phyloP scores from a whole-genome alignment of 1,140 invertebrate genomes.

The Ostrea edulis region DNA sequence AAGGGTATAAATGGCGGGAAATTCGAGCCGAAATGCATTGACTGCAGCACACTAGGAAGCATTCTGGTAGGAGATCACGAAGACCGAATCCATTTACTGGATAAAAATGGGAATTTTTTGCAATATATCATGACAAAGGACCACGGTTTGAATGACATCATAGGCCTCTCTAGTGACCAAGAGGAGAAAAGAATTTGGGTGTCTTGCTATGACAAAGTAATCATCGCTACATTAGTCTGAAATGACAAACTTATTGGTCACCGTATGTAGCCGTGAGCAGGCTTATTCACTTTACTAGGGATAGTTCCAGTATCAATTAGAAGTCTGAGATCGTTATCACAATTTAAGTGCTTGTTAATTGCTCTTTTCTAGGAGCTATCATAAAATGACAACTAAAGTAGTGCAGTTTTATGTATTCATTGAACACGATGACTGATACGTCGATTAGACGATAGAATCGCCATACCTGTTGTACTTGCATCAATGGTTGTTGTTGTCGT shows the following conservation, averaged over 20 bases:
- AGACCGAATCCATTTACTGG: constrained; percentile 33
- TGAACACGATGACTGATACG: background rate
- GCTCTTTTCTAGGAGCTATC: background rate
- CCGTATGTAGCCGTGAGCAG: background rate
- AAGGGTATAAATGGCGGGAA: constrained; percentile 2
- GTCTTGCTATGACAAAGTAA: constrained; percentile 34
- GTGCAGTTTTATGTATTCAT: constrained; percentile 13
- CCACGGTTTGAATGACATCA: constrained; percentile 16
- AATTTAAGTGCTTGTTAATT: background rate
- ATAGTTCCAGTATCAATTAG: constrained; percentile 30
- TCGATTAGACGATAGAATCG: background rate
- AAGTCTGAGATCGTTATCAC: background rate
- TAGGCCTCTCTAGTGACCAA: constrained; percentile 10
- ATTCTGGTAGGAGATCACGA: constrained; percentile 35
- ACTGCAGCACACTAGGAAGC: background rate
- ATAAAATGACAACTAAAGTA: background rate
- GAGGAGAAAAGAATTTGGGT: constrained; percentile 29
- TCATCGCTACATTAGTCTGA: constrained; percentile 28
- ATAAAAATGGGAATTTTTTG: constrained; percentile 34
- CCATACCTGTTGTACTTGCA: background rate
- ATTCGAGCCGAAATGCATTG: constrained; percentile 39
- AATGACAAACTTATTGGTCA: constrained; percentile 6
- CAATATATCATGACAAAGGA: constrained; percentile 32
- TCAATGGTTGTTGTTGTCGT: background rate
- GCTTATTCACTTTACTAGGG: background rate